These are phyloP conservation scores for Zaprionus nigranus DNA, from an alignment of 1,140 invertebrate species.

Conservation along the genomic window DNA sequence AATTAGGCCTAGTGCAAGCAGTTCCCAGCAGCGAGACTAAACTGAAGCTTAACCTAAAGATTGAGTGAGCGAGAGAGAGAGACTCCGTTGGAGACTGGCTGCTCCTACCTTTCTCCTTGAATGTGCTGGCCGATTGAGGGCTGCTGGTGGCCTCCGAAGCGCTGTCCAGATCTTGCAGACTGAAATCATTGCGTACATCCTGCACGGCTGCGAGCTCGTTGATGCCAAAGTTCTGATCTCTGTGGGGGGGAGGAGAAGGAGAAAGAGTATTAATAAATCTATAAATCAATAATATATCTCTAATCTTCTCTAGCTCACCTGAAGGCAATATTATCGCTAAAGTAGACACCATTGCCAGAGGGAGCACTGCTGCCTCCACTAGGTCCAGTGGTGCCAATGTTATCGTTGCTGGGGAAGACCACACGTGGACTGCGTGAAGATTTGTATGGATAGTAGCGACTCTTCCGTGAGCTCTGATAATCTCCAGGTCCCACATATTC, in stretches of 20 bases:
- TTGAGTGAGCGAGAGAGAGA: background rate
- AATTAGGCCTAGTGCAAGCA: slow-evolving; percentile 75
- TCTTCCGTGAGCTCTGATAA: slow-evolving; percentile 73
- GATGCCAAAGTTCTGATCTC: slow-evolving; percentile 86
- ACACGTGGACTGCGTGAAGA: slow-evolving; percentile 86
- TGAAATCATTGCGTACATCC: slow-evolving; percentile 85
- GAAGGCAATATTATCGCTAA: slow-evolving; percentile 87
- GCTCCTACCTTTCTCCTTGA: slow-evolving; percentile 86
- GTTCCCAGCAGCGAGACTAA: slow-evolving; percentile 70
- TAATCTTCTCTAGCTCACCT: slow-evolving; percentile 51
- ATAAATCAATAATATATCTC: too few species aligned
- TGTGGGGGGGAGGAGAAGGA: slow-evolving; percentile 18
- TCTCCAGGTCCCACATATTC: slow-evolving; percentile 71
- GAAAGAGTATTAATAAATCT: background rate
- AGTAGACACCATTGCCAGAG: slow-evolving; percentile 81
- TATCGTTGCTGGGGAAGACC: slow-evolving; percentile 86
- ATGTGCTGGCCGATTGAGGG: slow-evolving; percentile 80
- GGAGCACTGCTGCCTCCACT: slow-evolving; percentile 64
- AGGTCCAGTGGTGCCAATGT: slow-evolving; percentile 84
- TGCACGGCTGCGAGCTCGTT: slow-evolving; percentile 86
- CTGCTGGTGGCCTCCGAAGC: slow-evolving; percentile 74
- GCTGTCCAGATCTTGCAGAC: slow-evolving; percentile 85
- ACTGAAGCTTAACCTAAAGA: slow-evolving; percentile 62
- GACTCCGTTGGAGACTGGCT: background rate
- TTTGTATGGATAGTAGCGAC: slow-evolving; percentile 77